These are phyloP conservation scores for Meteorus colon DNA, from an alignment of 2,888 invertebrate species.

Conservation along the genomic window DNA sequence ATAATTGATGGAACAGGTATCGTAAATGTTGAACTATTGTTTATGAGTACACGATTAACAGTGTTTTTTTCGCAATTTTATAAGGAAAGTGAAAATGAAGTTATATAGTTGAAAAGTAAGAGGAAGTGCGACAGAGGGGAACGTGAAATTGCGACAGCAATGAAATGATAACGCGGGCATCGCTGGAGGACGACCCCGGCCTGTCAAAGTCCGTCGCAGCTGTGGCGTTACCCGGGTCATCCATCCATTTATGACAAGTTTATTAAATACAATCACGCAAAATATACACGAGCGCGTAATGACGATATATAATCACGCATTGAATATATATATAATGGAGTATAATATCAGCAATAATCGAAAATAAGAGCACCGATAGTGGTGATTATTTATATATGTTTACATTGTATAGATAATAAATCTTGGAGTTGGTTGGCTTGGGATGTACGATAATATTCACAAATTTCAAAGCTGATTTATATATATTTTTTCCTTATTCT, in stretches of 20 bases:
- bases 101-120: not conserved
- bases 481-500: constrained; percentile 5
- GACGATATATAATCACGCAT: constrained; percentile 19
- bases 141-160: constrained; percentile 41
- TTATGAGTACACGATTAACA: too few species aligned
- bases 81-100: not conserved
- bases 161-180: constrained; percentile 57
- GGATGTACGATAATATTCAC: not conserved
- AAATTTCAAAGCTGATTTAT: constrained; percentile 1
- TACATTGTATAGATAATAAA: not conserved
- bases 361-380: not conserved
- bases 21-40: not conserved
- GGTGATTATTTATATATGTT: constrained; percentile 6
- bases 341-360: not conserved
- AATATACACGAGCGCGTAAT: not conserved
- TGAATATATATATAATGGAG: not conserved
- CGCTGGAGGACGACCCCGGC: constrained; percentile 65
- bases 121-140: constrained; percentile 30
- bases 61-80: not conserved
- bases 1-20: not conserved
- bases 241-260: constrained; percentile 34
- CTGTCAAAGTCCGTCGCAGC: constrained; percentile 67
- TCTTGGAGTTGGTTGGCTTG: not conserved
- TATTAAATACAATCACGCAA: not conserved
- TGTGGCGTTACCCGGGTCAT: constrained; percentile 56